A percentile compares a stretch with the other conserved stretches of the same genome.
phyloP scores from a whole-genome alignment of 1,140 invertebrate species.

The Yoshiicerus persimilis region DNA sequence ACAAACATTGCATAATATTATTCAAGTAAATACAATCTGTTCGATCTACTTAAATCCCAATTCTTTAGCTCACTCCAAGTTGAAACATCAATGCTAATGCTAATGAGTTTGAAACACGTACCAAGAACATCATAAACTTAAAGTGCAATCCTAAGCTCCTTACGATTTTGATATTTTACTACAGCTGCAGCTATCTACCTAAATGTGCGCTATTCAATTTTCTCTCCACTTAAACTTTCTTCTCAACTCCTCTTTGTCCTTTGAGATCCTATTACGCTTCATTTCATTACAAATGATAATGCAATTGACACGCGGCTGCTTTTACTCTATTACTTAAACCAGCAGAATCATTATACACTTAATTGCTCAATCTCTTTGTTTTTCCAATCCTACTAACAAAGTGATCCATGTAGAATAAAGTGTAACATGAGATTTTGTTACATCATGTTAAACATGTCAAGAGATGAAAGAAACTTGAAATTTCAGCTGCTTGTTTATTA shows the following conservation, averaged over 20 bases:
- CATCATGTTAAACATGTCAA: background rate
- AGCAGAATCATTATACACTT: background rate
- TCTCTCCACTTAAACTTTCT: background rate
- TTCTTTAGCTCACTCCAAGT: background rate
- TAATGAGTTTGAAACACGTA: too few species aligned
- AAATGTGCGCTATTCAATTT: too few species aligned
- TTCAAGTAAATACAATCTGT: background rate
- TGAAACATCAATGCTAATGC: too few species aligned
- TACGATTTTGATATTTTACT: too few species aligned
- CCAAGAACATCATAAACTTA: too few species aligned
- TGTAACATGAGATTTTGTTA: background rate
- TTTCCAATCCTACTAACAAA: background rate
- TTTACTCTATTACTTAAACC: background rate
- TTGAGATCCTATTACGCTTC: background rate
- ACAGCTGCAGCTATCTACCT: too few species aligned
- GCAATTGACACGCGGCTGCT: background rate
- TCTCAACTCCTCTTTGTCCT: background rate
- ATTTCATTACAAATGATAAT: background rate
- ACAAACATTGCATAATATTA: too few species aligned
- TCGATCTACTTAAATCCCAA: background rate
- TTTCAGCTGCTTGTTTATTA: background rate
- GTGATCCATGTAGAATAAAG: too few species aligned
- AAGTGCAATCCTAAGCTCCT: too few species aligned
- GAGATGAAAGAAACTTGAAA: background rate
- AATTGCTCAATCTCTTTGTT: background rate